These are phyloP conservation scores for Danionella dracula DNA, from an alignment of 2,797 vertebrate genomes.

Conservation along the genomic window DNA sequence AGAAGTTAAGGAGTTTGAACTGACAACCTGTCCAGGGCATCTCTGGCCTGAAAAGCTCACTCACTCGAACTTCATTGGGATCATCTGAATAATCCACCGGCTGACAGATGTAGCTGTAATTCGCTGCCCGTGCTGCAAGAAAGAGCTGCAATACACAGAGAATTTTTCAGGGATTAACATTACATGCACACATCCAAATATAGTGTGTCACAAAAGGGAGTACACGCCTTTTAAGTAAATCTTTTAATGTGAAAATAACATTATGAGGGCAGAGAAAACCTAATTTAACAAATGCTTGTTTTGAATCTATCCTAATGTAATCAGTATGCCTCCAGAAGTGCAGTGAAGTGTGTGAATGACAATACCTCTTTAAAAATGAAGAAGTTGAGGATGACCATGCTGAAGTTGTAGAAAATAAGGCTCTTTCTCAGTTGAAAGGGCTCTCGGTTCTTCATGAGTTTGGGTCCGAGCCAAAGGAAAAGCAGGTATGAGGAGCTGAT, in stretches of 20 bases:
- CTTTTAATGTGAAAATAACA: no score
- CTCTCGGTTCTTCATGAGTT: constrained; percentile 93
- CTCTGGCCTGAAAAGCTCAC: constrained; percentile 84
- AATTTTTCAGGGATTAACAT: no score
- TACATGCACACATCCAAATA: no score
- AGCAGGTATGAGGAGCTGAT: constrained; percentile 94
- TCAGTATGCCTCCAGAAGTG: no score
- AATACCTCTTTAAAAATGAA: constrained; percentile 98
- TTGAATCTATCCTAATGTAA: no score
- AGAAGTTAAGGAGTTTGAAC: no score
- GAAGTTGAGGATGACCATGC: constrained; percentile 97
- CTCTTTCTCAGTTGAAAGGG: constrained; percentile 91
- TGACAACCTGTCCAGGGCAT: constrained; percentile 72
- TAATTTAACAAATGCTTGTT: no score
- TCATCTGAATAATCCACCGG: constrained; percentile 94
- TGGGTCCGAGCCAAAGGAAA: constrained; percentile 95
- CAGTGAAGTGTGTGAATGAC: background rate
- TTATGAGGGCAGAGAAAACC: no score
- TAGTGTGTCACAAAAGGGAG: no score
- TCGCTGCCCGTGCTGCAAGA: constrained; percentile 85
- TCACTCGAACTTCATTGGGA: constrained; percentile 97
- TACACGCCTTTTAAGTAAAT: no score
- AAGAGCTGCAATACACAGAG: constrained; percentile 76
- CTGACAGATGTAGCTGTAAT: constrained; percentile 97
- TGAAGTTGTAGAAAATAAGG: constrained; percentile 95